Evolutionary conservation across 1,140 invertebrate genomes (phyloP).

Genomic region (Drosophila equinoxialis): DNA sequence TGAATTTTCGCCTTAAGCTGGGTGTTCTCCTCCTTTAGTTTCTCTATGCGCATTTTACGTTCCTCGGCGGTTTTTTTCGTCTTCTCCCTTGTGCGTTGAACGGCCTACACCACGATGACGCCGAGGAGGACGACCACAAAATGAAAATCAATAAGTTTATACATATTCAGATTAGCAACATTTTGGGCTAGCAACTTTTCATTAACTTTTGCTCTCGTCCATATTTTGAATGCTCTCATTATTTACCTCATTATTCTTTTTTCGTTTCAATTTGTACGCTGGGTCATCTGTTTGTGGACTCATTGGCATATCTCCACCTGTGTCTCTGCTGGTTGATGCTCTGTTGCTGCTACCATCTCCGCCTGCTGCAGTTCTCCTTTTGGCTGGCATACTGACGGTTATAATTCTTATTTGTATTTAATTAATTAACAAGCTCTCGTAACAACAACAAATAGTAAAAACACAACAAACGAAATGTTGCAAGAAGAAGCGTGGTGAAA

Average conservation of each 20-base stretch:
- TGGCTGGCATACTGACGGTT: constrained; percentile 75
- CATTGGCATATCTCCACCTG: constrained; percentile 25
- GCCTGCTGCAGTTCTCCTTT: constrained; percentile 59
- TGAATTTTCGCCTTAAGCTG: constrained; percentile 54
- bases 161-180: constrained; percentile 57
- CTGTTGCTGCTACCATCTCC: not conserved
- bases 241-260: constrained; percentile 80
- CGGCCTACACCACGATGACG: constrained; percentile 52
- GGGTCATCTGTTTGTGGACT: constrained; percentile 61
- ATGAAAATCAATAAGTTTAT: constrained; percentile 38
- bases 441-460: constrained; percentile 37
- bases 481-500: constrained; percentile 61
- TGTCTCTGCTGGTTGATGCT: constrained; percentile 48
- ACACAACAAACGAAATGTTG: constrained; percentile 13
- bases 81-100: constrained; percentile 76
- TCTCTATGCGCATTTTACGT: constrained; percentile 71
- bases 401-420: constrained; percentile 78
- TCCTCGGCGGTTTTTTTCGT: constrained; percentile 69
- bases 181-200: constrained; percentile 61
- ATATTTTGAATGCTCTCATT: not conserved
- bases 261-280: constrained; percentile 72
- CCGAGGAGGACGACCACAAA: not conserved
- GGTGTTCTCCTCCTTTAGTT: constrained; percentile 59
- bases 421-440: not conserved
- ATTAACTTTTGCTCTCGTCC: not conserved